A percentile compares a stretch with the other conserved stretches of the same genome.
Evolutionary conservation across 2,888 invertebrate species (phyloP).

Genomic region (Aspidapion aeneum): DNA sequence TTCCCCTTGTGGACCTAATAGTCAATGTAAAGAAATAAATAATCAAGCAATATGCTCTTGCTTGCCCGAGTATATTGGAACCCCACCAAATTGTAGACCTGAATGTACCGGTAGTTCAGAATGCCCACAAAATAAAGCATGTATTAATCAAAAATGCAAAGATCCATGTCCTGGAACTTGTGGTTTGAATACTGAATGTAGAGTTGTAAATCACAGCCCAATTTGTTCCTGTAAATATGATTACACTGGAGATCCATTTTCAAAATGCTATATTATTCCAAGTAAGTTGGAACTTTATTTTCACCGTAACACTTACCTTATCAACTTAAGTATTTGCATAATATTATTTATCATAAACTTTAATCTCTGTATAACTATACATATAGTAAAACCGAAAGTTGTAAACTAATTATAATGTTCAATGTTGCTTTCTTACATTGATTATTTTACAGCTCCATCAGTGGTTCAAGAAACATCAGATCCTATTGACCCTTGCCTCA

Average conservation of each 20-base stretch:
- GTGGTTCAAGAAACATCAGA: conserved; percentile 29
- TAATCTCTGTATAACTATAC: no score
- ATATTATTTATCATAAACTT: not conserved
- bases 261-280: conserved; percentile 58
- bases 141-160: conserved; percentile 68
- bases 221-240: conserved; percentile 63
- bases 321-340: not conserved
- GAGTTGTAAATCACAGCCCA: conserved; percentile 52
- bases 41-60: conserved; percentile 50
- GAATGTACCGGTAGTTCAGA: conserved; percentile 78
- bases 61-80: conserved; percentile 48
- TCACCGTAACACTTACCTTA: not conserved
- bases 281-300: no score
- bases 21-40: conserved; percentile 61
- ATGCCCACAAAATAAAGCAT: conserved; percentile 68
- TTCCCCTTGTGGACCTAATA: conserved; percentile 71
- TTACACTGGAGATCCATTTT: conserved; percentile 68
- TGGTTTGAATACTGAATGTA: conserved; percentile 56
- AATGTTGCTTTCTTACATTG: no score
- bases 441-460: conserved; percentile 32
- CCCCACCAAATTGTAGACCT: conserved; percentile 68
- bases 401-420: no score
- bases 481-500: conserved; percentile 48
- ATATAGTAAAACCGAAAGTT: no score
- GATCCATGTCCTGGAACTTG: conserved; percentile 67